Evolutionary conservation across 2,113 vertebrate genomes (phyloP), one percentile per base, ranked within the genome.

Genomic region (Falcunculus frontatus): DNA sequence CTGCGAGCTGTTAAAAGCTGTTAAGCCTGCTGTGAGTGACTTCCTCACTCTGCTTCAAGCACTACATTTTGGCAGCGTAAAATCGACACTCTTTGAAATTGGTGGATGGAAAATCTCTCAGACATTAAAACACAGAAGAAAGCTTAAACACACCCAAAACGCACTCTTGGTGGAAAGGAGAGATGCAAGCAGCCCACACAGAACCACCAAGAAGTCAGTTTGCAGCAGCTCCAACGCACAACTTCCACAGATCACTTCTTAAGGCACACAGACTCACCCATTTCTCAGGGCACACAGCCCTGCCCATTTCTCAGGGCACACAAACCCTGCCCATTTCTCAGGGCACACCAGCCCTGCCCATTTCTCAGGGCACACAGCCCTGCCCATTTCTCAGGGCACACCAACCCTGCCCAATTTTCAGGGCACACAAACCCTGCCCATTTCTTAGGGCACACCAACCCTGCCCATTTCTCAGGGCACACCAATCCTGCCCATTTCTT

Each of bases 1-100:
- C 85, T 93, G 78, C 0, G 8, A 96, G 92, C 94, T 94, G 74
- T 73, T 97, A 60, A 94, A 94, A 91, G 84, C 90, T 82, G 70
- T 47, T 87, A 68, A 84, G 89, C 44, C 90, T 93, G 87, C 95
- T 88, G 81, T 44, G 63, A 96, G 92, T 95, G 82, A 94, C 57
- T 87, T 76, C 70, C 92, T 85, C 33, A 76, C 67, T 79, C 81
- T 33, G 78, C 92, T 91, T 87, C 70, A 47, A 87, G 82, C 46
- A 29, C 78, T 37, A 14, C n/a, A 23, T 76, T 94, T 91, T 95
- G 94, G 92, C 94, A 96, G 81, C 2, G 0, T 56, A 85, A 68
- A 85, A 96, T 79, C 1, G 2, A 79, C 78, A 57, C 2, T 12
- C 87, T 93, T 89, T 85, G 87, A 94, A 94, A 93, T 4, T 5